These are phyloP conservation scores for Megalonaias nervosa DNA, from an alignment of 1,140 invertebrate species.

Conservation along the genomic window DNA sequence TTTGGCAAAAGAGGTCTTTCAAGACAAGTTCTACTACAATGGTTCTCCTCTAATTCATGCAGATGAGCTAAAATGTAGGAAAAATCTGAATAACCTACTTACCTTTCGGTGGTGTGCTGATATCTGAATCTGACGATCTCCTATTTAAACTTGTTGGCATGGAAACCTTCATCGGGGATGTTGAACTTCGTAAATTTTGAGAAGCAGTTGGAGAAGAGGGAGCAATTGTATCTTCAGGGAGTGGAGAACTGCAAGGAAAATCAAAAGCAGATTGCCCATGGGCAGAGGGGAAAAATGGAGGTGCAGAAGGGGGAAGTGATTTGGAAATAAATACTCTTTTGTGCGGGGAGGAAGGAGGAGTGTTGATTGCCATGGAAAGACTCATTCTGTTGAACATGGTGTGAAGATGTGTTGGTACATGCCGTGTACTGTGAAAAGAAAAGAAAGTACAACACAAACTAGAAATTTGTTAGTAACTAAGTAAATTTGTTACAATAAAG, in stretches of 20 bases:
- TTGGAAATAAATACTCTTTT: slow-evolving; percentile 3
- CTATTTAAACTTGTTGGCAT: slow-evolving; percentile 59
- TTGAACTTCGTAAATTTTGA: slow-evolving; percentile 33
- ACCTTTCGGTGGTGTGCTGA: slow-evolving; percentile 95
- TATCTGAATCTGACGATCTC: slow-evolving; percentile 92
- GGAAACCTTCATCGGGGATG: slow-evolving; percentile 43
- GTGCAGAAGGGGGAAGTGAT: slow-evolving; percentile 29
- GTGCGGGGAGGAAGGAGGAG: slow-evolving; percentile 39
- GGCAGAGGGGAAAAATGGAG: slow-evolving; percentile 67
- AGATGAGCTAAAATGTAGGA: too few species aligned
- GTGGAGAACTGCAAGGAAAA: slow-evolving; percentile 64
- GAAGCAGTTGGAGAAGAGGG: slow-evolving; percentile 43
- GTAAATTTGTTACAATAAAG: slow-evolving; percentile 20
- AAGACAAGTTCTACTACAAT: too few species aligned
- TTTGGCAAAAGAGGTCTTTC: too few species aligned
- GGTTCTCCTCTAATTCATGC: too few species aligned
- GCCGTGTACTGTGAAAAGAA: neutral
- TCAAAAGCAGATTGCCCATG: slow-evolving; percentile 72
- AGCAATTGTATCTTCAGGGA: slow-evolving; percentile 50
- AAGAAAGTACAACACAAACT: too few species aligned
- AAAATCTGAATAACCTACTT: slow-evolving; percentile 48
- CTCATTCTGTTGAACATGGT: neutral
- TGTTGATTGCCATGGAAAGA: neutral
- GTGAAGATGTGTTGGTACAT: slow-evolving; percentile 27
- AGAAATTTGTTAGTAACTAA: too few species aligned